These are phyloP conservation scores for Drosophila meridionalis DNA, from an alignment of 2,888 invertebrate genomes.

Conservation along the genomic window DNA sequence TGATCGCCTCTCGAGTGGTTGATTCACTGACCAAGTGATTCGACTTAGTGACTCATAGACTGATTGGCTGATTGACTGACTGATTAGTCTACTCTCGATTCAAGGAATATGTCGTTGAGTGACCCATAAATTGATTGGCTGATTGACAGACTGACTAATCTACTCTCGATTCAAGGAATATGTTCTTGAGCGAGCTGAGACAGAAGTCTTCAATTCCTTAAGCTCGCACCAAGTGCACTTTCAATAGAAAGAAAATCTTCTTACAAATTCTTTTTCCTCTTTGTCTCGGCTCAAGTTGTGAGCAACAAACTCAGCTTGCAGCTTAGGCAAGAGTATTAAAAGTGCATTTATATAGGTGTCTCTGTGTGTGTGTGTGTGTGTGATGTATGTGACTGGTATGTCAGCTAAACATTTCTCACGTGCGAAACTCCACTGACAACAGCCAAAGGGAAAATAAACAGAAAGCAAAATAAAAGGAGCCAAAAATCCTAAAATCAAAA, in stretches of 20 bases:
- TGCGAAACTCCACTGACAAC: conserved; percentile 56
- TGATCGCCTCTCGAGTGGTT: background rate
- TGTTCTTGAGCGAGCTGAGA: background rate
- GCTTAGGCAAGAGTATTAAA: conserved; percentile 13
- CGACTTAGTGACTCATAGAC: background rate
- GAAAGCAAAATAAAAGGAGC: conserved; percentile 23
- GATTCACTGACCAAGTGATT: background rate
- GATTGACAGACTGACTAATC: background rate
- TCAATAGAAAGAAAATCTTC: background rate
- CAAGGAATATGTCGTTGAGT: background rate
- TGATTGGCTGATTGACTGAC: background rate
- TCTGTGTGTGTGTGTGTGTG: conserved; percentile 2
- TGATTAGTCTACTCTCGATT: background rate
- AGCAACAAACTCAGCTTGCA: conserved; percentile 2
- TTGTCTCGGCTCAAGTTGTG: background rate
- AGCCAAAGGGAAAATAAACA: conserved; percentile 15
- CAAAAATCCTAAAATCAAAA: conserved; percentile 53
- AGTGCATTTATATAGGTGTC: conserved; percentile 30
- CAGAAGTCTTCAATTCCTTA: background rate
- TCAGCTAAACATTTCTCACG: conserved; percentile 55
- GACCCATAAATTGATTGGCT: background rate
- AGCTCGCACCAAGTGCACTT: background rate
- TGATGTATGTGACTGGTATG: conserved; percentile 20
- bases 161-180: background rate
- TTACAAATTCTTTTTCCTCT: background rate